A percentile compares a stretch with the other conserved stretches of the same genome.
These are phyloP conservation scores for Eira barbara DNA, from an alignment of 2,113 vertebrate genomes.

Conservation along the genomic window DNA sequence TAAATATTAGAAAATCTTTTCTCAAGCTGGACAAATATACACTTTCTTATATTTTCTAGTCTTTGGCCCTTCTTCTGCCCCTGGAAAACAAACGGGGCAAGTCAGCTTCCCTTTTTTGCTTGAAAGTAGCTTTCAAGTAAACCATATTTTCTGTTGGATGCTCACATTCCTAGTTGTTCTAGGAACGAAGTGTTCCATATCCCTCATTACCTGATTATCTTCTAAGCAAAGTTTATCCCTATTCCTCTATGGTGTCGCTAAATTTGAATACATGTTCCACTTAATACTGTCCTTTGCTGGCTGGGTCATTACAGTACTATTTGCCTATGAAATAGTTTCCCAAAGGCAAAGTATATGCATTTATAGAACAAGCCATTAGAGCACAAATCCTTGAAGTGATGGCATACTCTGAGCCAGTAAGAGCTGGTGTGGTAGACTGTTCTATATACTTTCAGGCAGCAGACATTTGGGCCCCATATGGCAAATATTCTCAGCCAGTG, in stretches of 20 bases:
- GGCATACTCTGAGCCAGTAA: not conserved
- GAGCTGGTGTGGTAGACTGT: not conserved
- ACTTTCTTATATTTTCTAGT: not conserved
- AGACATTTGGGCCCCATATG: conserved; percentile 21
- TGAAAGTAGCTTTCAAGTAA: not conserved
- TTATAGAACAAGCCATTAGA: not conserved
- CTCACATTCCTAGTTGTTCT: not conserved
- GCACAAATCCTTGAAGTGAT: not conserved
- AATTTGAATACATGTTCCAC: not conserved
- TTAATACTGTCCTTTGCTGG: not conserved
- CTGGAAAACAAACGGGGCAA: not conserved
- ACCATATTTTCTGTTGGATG: not conserved
- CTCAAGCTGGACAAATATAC: not conserved
- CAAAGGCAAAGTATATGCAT: not conserved
- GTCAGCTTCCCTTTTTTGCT: not conserved
- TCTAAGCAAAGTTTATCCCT: not conserved
- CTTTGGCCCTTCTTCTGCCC: not conserved
- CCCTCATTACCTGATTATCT: not conserved
- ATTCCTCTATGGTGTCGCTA: not conserved
- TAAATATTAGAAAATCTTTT: not conserved
- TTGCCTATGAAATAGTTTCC: not conserved
- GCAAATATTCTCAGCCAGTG: conserved; percentile 26
- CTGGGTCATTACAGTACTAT: not conserved
- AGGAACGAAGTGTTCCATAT: not conserved
- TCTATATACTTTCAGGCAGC: not conserved